Evolutionary conservation across 2,113 vertebrate genomes (phyloP).

Genomic region (Aldabrachelys gigantea): DNA sequence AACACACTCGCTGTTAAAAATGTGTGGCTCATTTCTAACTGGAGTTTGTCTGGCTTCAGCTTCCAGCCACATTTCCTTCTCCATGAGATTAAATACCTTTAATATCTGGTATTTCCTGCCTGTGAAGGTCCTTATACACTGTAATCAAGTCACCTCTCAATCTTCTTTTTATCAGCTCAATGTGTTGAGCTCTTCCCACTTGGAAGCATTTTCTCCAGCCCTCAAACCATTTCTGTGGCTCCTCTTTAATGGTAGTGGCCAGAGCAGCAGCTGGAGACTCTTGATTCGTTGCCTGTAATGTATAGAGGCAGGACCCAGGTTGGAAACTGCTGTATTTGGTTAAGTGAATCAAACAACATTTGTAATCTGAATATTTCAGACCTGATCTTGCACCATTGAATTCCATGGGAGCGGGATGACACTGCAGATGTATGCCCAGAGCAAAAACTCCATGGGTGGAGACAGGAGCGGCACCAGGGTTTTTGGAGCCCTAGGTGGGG

Average conservation of each 20-base stretch:
- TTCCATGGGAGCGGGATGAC: neutral
- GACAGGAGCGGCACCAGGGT: neutral
- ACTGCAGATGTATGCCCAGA: neutral
- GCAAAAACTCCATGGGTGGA: neutral
- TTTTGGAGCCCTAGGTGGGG: too few relatives aligned
- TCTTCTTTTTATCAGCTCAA: neutral
- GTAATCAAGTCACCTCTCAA: accelerated
- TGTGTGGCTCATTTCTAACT: neutral
- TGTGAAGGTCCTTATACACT: neutral
- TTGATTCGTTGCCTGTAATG: neutral
- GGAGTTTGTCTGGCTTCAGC: neutral
- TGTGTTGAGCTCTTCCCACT: neutral
- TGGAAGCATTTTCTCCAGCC: neutral
- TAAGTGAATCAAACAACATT: neutral
- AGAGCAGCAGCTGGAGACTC: neutral
- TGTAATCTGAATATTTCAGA: neutral
- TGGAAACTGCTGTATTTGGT: neutral
- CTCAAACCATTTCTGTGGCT: neutral
- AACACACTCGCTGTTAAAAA: neutral
- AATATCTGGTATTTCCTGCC: neutral
- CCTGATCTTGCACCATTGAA: accelerated
- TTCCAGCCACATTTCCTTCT: neutral
- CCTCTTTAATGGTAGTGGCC: neutral
- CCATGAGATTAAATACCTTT: neutral
- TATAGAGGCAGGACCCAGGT: neutral